phyloP scores from a whole-genome alignment of 2,888 invertebrate genomes.

The Caradrina clavipalpis region DNA sequence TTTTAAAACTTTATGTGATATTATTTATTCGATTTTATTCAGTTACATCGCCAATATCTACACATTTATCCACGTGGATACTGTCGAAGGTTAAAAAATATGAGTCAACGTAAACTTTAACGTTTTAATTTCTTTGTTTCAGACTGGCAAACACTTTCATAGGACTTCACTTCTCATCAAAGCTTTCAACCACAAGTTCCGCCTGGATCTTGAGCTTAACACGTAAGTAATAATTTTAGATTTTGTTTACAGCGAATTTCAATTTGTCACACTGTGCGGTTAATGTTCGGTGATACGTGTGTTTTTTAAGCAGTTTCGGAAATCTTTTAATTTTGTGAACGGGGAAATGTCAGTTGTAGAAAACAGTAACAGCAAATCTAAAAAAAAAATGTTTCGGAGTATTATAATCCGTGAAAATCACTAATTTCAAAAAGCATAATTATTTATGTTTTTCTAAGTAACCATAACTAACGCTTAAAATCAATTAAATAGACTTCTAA shows the following conservation, averaged over 20 bases:
- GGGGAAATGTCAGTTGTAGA: no score
- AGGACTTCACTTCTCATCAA: slow-evolving; percentile 98
- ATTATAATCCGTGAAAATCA: neutral
- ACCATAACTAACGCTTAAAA: no score
- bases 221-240: slow-evolving; percentile 93
- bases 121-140: slow-evolving; percentile 88
- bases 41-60: no score
- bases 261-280: slow-evolving; percentile 20
- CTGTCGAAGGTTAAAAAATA: no score
- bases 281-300: neutral
- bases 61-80: no score
- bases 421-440: no score
- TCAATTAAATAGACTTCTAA: neutral
- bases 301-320: slow-evolving; percentile 1
- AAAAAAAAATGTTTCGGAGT: no score
- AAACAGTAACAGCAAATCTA: no score
- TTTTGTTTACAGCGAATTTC: neutral
- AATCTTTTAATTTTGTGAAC: neutral
- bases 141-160: slow-evolving; percentile 98
- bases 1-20: neutral
- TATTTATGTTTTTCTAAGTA: no score
- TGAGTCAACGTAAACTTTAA: neutral
- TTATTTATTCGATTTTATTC: no score
- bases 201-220: slow-evolving; percentile 98
- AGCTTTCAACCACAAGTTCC: slow-evolving; percentile 99